A percentile compares a stretch with the other conserved stretches of the same genome.
Evolutionary conservation across 2,888 invertebrate species (phyloP).

Genomic region (Limnephilus marmoratus): DNA sequence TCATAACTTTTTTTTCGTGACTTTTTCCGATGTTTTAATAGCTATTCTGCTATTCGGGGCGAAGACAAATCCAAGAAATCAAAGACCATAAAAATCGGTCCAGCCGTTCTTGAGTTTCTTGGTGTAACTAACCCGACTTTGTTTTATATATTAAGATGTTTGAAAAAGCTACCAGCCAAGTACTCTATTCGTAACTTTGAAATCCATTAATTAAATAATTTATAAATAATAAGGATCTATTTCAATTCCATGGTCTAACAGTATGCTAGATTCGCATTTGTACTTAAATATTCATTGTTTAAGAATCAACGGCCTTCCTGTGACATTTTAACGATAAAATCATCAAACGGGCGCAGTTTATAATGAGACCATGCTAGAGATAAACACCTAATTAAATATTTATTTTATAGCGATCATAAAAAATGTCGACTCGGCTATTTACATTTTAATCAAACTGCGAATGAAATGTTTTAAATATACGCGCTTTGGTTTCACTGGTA

Average conservation of each 20-base stretch:
- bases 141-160: not conserved
- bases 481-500: not conserved
- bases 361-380: slow-evolving; percentile 3
- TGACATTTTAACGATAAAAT: not conserved
- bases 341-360: slow-evolving; percentile 9
- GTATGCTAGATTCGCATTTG: not conserved
- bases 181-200: too few species aligned
- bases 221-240: not conserved
- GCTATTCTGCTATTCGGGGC: too few species aligned
- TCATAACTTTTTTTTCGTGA: too few species aligned
- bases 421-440: not conserved
- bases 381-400: not conserved
- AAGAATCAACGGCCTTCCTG: not conserved
- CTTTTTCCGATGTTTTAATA: too few species aligned
- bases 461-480: not conserved
- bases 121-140: too few species aligned
- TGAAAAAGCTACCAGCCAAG: not conserved
- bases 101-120: too few species aligned
- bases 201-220: not conserved
- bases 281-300: not conserved
- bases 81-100: too few species aligned
- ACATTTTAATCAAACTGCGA: not conserved
- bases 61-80: too few species aligned
- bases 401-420: not conserved
- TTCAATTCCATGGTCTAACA: not conserved